Base-by-base conservation (phyloP, 1,140 invertebrate species). In the Ceratitis capitata region DNA sequence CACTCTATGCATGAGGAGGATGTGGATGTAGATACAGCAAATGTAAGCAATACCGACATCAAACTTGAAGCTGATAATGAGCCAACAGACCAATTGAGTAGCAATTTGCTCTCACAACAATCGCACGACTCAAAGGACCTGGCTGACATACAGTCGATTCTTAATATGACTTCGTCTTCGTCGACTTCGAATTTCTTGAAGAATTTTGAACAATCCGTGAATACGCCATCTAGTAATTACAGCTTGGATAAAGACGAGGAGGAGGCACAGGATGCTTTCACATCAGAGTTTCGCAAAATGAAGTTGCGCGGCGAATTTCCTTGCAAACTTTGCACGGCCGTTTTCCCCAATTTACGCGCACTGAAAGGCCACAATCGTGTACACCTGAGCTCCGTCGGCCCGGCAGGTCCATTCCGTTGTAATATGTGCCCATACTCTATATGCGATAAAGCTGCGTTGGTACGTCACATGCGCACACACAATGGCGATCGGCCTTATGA, bases 401-500 rank as follows among this genome's bases (percentile, higher is more conserved):
- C 95, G 0, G 93, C 93, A 0, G 94, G 96, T 87, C 95, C 96
- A 74, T 98, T 98, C 90, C 95, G 96, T 7, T 99, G 98, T 92
- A 97, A 97, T 88, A 96, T 99, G 94, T 99, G 98, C 88, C 95
- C 97, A 1, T 98, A 97, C 91, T 95, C 95, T 0, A 97, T 97
- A 86, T 94, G 96, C 47, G 98, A 99, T 88, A 98, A 99, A 90
- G 96, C 96, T 12, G 97, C 97, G 1, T 91, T 99, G 3, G 95
- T 97, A 3, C 95, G 97, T 42, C 96, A 99, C 91, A 95, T 99
- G 94, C 94, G 98, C 87, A 96, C 96, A 3, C 98, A 99, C 92
- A 99, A 98, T 89, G 98, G 98, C 0, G 98, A 99, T 88, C 94
- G 98, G 5, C 98, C 98, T 0, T 99, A 97, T 89, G 97, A 98